phyloP scores from a whole-genome alignment of 2,113 vertebrate genomes.

The Anoplopoma fimbria region DNA sequence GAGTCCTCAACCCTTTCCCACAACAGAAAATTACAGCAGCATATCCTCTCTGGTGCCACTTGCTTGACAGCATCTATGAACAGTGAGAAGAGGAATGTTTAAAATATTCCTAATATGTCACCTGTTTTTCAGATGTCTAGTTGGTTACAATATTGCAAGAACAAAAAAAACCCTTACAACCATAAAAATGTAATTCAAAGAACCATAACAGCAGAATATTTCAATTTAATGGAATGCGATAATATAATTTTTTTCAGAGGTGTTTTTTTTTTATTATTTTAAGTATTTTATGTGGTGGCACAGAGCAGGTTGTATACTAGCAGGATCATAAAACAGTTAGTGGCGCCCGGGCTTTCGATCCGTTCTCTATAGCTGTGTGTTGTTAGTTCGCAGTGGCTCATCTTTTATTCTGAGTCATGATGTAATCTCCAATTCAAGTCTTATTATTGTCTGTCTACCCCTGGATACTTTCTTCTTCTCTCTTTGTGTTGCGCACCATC shows the following conservation, averaged over 20 bases:
- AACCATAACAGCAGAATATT: background rate
- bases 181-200: background rate
- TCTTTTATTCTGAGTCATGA: slow-evolving; percentile 39
- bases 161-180: background rate
- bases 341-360: slow-evolving; percentile 16
- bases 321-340: slow-evolving; percentile 27
- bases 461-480: background rate
- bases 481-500: slow-evolving; percentile 2
- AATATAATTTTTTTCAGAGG: background rate
- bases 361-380: slow-evolving; percentile 1
- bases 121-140: background rate
- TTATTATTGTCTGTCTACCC: slow-evolving; percentile 9
- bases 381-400: slow-evolving; percentile 14
- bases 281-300: slow-evolving; percentile 10
- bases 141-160: background rate
- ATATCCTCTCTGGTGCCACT: background rate
- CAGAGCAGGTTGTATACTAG: background rate
- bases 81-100: background rate
- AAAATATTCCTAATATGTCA: background rate
- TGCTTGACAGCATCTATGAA: background rate
- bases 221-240: background rate
- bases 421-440: slow-evolving; percentile 38
- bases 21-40: background rate
- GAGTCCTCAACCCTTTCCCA: background rate
- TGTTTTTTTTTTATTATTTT: background rate